Evolutionary conservation across 2,113 vertebrate species (phyloP).

Genomic region (Carassius auratus): DNA sequence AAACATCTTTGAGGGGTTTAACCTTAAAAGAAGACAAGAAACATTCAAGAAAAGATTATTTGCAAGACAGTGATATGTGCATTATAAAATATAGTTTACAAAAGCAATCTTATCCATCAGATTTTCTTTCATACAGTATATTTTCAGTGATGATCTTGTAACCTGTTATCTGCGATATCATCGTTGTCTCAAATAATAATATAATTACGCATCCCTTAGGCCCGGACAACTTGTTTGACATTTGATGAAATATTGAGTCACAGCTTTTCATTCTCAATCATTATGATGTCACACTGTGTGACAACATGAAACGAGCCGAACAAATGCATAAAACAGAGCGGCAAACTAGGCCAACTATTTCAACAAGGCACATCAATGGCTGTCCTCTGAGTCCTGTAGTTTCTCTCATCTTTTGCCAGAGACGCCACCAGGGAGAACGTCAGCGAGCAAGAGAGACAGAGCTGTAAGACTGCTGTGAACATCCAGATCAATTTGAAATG

Average conservation of each 20-base stretch:
- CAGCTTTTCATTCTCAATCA: not conserved
- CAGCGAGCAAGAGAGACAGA: conserved; percentile 1
- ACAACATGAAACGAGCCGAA: not conserved
- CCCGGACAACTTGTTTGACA: not conserved
- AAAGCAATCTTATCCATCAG: not conserved
- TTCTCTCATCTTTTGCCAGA: conserved; percentile 40
- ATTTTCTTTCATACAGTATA: not conserved
- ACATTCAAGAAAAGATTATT: not conserved
- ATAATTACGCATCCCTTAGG: not conserved
- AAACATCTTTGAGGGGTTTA: not conserved
- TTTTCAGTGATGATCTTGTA: not conserved
- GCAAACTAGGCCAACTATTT: conserved; percentile 33
- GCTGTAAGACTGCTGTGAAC: conserved; percentile 30
- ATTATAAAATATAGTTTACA: not conserved
- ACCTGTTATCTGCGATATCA: not conserved
- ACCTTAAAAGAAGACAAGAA: not conserved
- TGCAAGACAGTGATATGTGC: not conserved
- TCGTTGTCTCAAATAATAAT: not conserved
- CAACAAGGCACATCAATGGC: not conserved
- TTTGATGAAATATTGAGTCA: not conserved
- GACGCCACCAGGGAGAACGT: conserved; percentile 4
- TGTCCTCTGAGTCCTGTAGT: conserved; percentile 2
- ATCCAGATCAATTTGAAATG: conserved; percentile 53
- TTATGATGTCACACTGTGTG: conserved; percentile 23
- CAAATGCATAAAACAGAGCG: not conserved